Evolutionary conservation across 64 coral and sea anemone species (phyloP).

Genomic region (Dendronephthya gigantea): DNA sequence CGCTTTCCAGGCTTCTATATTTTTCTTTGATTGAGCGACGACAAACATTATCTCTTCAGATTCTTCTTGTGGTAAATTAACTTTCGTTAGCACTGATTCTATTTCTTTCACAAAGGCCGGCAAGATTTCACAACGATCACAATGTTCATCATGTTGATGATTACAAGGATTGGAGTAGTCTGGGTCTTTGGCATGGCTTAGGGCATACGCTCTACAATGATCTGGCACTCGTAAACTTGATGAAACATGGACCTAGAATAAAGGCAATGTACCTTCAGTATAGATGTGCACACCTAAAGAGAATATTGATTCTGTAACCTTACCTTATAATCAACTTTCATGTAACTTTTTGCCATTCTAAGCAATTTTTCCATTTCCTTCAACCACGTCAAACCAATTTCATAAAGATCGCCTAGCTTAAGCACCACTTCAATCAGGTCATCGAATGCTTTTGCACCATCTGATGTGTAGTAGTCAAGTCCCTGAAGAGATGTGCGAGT

Average conservation of each 20-base stretch:
- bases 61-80: constrained; percentile 24
- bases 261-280: no score
- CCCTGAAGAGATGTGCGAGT: no score
- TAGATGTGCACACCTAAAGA: no score
- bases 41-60: constrained; percentile 25
- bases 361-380: constrained; percentile 28
- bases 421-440: no score
- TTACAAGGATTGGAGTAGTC: not conserved
- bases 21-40: constrained; percentile 20
- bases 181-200: constrained; percentile 14
- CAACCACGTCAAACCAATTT: constrained; percentile 30
- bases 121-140: constrained; percentile 18
- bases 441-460: no score
- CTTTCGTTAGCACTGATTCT: not conserved
- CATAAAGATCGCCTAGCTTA: constrained; percentile 37
- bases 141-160: constrained; percentile 18
- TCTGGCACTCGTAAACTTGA: constrained; percentile 29
- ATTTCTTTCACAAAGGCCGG: constrained; percentile 6
- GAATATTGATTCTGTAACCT: not conserved
- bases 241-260: constrained; percentile 17
- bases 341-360: constrained; percentile 46
- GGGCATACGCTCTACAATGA: constrained; percentile 35
- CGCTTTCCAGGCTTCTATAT: constrained; percentile 15
- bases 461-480: no score
- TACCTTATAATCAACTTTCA: constrained; percentile 51